Evolutionary conservation across 1,140 invertebrate genomes (phyloP), one percentile per base, ranked within the genome.

Genomic region (Caenorhabditis tropicalis): DNA sequence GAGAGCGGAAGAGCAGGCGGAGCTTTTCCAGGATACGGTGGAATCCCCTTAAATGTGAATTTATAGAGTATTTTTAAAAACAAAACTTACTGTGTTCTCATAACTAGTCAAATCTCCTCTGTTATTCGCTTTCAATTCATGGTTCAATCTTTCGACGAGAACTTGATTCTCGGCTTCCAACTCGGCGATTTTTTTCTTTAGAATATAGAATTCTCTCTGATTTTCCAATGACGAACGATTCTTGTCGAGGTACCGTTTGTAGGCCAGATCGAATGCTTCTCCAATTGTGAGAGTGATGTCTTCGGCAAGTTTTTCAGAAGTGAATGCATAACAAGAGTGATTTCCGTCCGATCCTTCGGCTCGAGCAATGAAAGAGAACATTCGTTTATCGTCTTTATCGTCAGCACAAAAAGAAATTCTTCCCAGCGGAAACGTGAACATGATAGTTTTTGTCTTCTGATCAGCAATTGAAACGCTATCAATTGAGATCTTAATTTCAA

Each of bases 391-490:
- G 82, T 90, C 86, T 85, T 89, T 89, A 74, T 90, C 89, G 46
- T 90, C 89, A 21, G 89, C 88, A 86, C 86, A 89, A 80, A 90
- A 90, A 31, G 89, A 90, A 31, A 90, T 90, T 49, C 85, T 82
- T 49, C 86, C 56, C 6, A 90, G 58, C 21, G 88, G 88, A 84
- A 88, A 87, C 31, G 58, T 79, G 48, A 83, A 81, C 15, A 89
- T 82, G n/a, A 89, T 79, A 29, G 53, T 79, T 51, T 87, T 87
- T 7, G 86, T 85, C 60, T 90, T 90, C 31, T 27, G 36, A 65
- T 90, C 89, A 12, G 87, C 27, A 7, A 90, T 79, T 15, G 53
- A 87, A 5, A 90, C 85, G 36, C 82, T 85, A 43, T 90, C 82
- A 60, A 88, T 82, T 51, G 84, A 89, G 12, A 90, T 90, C 39